These are phyloP conservation scores for Ischnura elegans DNA, from an alignment of 2,888 invertebrate genomes.

Conservation along the genomic window DNA sequence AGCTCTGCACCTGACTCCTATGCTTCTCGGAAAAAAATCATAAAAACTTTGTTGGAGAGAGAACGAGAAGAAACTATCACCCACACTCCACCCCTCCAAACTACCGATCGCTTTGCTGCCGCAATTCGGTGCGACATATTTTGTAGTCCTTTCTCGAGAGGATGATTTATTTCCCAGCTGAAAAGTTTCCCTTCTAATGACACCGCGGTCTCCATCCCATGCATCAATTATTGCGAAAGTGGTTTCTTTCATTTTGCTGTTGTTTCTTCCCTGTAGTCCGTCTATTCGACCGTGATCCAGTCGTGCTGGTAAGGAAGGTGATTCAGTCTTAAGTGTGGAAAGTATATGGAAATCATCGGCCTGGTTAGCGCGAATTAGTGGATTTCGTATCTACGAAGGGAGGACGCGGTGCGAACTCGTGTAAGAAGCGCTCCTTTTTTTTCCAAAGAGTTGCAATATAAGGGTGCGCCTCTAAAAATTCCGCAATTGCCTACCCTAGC, in stretches of 20 bases:
- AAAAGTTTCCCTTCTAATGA: not conserved
- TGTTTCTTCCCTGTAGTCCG: not conserved
- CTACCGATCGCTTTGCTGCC: not conserved
- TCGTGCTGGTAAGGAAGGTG: not conserved
- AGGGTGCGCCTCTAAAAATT: no score
- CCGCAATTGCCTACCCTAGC: no score
- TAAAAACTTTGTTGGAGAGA: not conserved
- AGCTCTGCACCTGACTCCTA: not conserved
- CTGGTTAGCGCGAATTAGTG: no score
- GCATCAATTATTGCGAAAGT: constrained; percentile 38
- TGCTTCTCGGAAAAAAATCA: not conserved
- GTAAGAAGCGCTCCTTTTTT: no score
- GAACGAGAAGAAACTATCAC: constrained; percentile 9
- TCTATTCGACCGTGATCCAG: no score
- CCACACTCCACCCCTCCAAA: not conserved
- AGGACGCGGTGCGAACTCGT: no score
- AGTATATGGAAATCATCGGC: not conserved
- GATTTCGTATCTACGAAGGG: no score
- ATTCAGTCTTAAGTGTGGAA: not conserved
- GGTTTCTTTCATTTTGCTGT: not conserved
- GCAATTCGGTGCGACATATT: constrained; percentile 26
- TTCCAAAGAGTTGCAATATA: no score
- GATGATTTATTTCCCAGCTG: not conserved
- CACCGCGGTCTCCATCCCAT: constrained; percentile 26
- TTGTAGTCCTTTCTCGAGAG: not conserved